Evolutionary conservation across 2,797 vertebrate genomes (phyloP).

Genomic region (Sylvia borin): DNA sequence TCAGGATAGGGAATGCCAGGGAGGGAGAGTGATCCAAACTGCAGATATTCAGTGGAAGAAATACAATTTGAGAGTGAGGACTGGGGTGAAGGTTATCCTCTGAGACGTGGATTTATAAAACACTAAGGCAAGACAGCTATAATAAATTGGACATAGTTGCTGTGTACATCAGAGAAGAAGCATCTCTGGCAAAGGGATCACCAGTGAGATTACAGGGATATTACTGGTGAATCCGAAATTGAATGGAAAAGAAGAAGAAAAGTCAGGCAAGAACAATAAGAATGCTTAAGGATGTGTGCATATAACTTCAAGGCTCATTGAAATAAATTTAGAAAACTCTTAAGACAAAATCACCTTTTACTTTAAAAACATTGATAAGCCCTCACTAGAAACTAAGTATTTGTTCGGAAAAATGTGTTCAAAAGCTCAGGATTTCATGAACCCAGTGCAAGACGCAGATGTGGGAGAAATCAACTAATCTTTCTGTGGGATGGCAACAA

Average conservation of each 20-base stretch:
- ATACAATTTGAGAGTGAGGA: neutral
- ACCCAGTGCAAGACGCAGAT: neutral
- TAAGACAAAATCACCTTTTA: neutral
- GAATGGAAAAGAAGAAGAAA: neutral
- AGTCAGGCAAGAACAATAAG: neutral
- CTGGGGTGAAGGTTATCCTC: neutral
- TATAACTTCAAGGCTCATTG: neutral
- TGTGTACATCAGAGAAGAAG: neutral
- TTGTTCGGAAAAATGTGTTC: neutral
- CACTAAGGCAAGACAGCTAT: neutral
- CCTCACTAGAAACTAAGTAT: neutral
- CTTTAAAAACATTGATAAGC: neutral
- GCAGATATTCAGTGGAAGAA: neutral
- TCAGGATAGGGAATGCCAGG: neutral
- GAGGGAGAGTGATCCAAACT: slow-evolving; percentile 27
- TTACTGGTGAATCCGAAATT: neutral
- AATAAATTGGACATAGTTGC: neutral
- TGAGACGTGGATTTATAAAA: neutral
- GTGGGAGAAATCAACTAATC: neutral
- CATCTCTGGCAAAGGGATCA: neutral
- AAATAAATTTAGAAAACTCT: neutral
- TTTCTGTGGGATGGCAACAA: neutral
- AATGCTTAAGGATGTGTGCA: neutral
- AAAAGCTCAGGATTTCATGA: neutral
- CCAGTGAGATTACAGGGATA: neutral